These are phyloP conservation scores for Acanthosepion esculentum DNA, from an alignment of 2,888 invertebrate genomes.

Conservation along the genomic window DNA sequence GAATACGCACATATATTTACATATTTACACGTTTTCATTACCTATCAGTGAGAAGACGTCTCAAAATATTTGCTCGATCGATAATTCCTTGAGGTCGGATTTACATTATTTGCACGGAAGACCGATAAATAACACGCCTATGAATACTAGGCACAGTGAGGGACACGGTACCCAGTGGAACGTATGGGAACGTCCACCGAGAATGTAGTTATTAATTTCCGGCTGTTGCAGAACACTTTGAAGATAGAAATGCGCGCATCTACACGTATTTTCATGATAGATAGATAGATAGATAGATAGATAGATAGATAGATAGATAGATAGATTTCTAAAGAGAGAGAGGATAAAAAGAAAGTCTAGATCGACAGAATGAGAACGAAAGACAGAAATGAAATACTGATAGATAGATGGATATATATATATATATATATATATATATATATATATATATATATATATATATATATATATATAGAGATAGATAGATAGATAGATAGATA, in stretches of 20 bases:
- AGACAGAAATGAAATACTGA: too few relatives aligned
- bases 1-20: neutral
- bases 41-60: neutral
- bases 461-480: too few relatives aligned
- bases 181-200: neutral
- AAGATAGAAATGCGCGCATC: neutral
- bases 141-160: neutral
- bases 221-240: constrained; percentile 33
- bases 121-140: constrained; percentile 1
- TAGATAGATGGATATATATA: too few relatives aligned
- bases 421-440: too few relatives aligned
- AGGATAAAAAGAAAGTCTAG: too few relatives aligned
- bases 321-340: too few relatives aligned
- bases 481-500: too few relatives aligned
- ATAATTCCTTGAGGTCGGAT: constrained; percentile 21
- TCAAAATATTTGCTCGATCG: constrained; percentile 6
- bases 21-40: neutral
- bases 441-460: too few relatives aligned
- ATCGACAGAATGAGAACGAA: too few relatives aligned
- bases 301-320: neutral
- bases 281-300: constrained; percentile 13
- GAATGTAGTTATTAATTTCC: constrained; percentile 33
- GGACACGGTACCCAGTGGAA: constrained; percentile 33
- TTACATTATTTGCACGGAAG: constrained; percentile 14
- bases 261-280: neutral